A percentile compares a stretch with the other conserved stretches of the same genome.
Evolutionary conservation across 2,797 vertebrate genomes (phyloP).

Genomic region (Oreochromis mossambicus): DNA sequence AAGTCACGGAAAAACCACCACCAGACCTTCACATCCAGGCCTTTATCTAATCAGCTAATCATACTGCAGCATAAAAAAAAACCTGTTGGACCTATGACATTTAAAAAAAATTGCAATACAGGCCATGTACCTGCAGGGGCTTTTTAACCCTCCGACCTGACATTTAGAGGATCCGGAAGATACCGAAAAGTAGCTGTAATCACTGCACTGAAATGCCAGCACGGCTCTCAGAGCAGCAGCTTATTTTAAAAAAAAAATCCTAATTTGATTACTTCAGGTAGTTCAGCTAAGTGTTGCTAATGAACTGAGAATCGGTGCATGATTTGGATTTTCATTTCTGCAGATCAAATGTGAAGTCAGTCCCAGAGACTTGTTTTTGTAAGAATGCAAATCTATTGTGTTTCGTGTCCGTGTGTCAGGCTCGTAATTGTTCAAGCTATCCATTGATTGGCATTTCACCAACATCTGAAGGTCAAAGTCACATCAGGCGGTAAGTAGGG

Average conservation of each 20-base stretch:
- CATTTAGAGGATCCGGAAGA: slow-evolving; percentile 54
- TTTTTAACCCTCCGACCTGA: slow-evolving; percentile 58
- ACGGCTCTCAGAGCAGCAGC: background rate
- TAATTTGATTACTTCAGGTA: slow-evolving; percentile 4
- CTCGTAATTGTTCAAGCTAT: slow-evolving; percentile 25
- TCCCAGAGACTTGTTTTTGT: background rate
- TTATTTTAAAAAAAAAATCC: background rate
- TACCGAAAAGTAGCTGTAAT: slow-evolving; percentile 10
- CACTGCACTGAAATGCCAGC: slow-evolving; percentile 36
- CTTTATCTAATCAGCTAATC: slow-evolving; percentile 17
- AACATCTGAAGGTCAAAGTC: slow-evolving; percentile 61
- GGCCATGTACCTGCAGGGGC: slow-evolving; percentile 5
- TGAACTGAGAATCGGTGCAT: background rate
- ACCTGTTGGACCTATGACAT: slow-evolving; percentile 38
- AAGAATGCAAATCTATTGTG: background rate
- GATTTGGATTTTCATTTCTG: background rate
- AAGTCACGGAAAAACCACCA: background rate
- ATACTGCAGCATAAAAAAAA: background rate
- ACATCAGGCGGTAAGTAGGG: slow-evolving; percentile 54
- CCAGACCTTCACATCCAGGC: background rate
- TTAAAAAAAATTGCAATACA: slow-evolving; percentile 3
- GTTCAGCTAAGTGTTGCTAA: background rate
- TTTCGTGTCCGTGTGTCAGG: background rate
- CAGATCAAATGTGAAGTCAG: background rate
- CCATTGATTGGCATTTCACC: slow-evolving; percentile 49